Conservation (phyloP, 2,888 invertebrate species). For the Hirtodrosophila confusa region DNA sequence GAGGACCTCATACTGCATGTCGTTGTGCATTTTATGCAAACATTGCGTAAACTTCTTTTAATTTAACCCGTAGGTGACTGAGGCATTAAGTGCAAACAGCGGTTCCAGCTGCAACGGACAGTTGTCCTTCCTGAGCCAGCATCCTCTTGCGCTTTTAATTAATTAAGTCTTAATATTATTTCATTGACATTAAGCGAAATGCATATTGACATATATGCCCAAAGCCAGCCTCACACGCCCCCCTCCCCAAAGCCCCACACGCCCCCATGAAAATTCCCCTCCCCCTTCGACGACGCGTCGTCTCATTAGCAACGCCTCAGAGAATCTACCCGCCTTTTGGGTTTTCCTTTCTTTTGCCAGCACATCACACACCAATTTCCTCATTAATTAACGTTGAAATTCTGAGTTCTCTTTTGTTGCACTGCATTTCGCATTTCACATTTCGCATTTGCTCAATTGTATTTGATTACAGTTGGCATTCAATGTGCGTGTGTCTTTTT, state of each 20-base stretch:
- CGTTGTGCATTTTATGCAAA: constrained; percentile 72
- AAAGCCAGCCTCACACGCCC: constrained; percentile 7
- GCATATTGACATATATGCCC: constrained; percentile 51
- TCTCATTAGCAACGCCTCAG: constrained; percentile 60
- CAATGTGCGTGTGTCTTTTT: constrained; percentile 36
- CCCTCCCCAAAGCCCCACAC: constrained; percentile 11
- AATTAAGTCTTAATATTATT: constrained; percentile 81
- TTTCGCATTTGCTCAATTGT: constrained; percentile 53
- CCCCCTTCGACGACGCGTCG: constrained; percentile 15
- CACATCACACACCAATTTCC: constrained; percentile 61
- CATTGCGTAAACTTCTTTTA: constrained; percentile 78
- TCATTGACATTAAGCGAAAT: constrained; percentile 72
- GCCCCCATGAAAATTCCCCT: neutral
- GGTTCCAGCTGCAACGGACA: constrained; percentile 16
- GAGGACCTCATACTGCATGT: constrained; percentile 40
- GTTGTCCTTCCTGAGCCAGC: constrained; percentile 4
- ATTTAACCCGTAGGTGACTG: constrained; percentile 52
- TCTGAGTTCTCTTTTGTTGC: constrained; percentile 52
- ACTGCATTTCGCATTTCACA: constrained; percentile 23
- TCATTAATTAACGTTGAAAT: constrained; percentile 68
- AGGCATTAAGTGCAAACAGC: constrained; percentile 65
- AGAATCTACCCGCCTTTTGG: constrained; percentile 16
- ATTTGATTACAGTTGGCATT: constrained; percentile 50
- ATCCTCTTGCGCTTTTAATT: constrained; percentile 67
- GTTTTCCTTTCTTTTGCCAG: neutral